A percentile compares a stretch with the other conserved stretches of the same genome.
These are phyloP conservation scores for Oxycera nigricornis DNA, from an alignment of 2,888 invertebrate genomes.

Conservation along the genomic window DNA sequence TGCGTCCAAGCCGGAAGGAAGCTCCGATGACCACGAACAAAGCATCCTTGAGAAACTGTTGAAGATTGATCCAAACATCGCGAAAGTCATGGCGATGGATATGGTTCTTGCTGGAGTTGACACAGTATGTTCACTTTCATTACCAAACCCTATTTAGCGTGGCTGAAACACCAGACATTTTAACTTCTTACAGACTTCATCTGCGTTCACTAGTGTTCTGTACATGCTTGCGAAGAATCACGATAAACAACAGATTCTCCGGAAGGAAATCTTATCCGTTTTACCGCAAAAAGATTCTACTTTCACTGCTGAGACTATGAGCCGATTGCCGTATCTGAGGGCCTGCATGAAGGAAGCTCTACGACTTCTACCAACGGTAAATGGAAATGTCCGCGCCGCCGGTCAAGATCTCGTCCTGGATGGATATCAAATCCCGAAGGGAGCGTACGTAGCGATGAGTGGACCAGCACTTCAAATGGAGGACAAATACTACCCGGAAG, in stretches of 20 bases:
- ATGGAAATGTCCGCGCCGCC: constrained; percentile 66
- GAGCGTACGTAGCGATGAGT: constrained; percentile 76
- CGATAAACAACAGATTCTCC: constrained; percentile 70
- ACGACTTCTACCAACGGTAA: constrained; percentile 67
- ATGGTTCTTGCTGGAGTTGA: constrained; percentile 51
- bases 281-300: constrained; percentile 57
- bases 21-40: constrained; percentile 50
- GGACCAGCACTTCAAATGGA: constrained; percentile 71
- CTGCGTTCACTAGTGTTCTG: constrained; percentile 62
- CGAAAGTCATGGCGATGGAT: constrained; percentile 52
- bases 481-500: constrained; percentile 68
- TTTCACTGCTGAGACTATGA: constrained; percentile 60
- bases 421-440: constrained; percentile 69
- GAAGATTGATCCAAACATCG: constrained; percentile 53
- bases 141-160: not conserved
- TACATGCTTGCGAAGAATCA: constrained; percentile 70
- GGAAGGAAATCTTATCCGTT: constrained; percentile 65
- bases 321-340: constrained; percentile 67
- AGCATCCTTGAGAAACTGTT: constrained; percentile 65
- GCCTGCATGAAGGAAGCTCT: constrained; percentile 76
- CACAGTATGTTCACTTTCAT: constrained; percentile 48
- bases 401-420: constrained; percentile 66
- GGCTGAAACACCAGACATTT: too few relatives aligned
- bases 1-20: constrained; percentile 43
- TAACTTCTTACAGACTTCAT: constrained; percentile 62